Base-by-base conservation (phyloP, 2,797 vertebrate genomes). In the Diplodus sargus region DNA sequence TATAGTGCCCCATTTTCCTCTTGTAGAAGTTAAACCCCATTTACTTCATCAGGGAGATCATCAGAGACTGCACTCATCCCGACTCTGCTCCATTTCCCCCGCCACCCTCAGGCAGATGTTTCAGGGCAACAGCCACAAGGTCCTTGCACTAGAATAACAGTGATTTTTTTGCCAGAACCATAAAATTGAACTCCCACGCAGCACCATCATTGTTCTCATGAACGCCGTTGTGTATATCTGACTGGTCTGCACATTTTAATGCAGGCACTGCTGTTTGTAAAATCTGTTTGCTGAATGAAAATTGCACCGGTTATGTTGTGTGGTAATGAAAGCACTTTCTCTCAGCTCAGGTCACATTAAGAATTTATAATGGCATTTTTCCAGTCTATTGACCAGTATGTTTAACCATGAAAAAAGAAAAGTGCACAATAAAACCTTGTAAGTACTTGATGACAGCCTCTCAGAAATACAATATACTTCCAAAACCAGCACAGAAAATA, bases 341-440 rank as follows among this genome's bases (percentile, higher is more conserved):
- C 62, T 83, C 73, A 45, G 74, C 30, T 39, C 76, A 68, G 68
- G 76, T 85, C 85, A 53, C 85, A 89, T 76, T 91, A 89, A 85
- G 51, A 85, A 83, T 87, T 89, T 86, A 86, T 70, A 68, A 69
- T 74, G 62, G 52, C 74, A 71, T 85, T 85, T 80, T 87, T 83
- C 81, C 76, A 72, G 18, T 78, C 77, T 70, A 71, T 78, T 90
- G 74, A 85, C 77, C 79, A 60, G 64, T 81, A 83, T 84, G 73
- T 84, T 87, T 68, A 70, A 15, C 81, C 82, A 57, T 74, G 76
- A 82, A 82, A 80, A 80, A 59, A 67, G 42, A 71, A 74, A 81
- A 62, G 62, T 52, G 54, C 62, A 64, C 48, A 71, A 54, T 82
- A 87, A 85, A 78, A 65, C 39, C 22, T 25, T 60, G 61, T 76